Evolutionary conservation across 2,888 invertebrate species (phyloP).

Genomic region (Brachypalpus laphriformis): DNA sequence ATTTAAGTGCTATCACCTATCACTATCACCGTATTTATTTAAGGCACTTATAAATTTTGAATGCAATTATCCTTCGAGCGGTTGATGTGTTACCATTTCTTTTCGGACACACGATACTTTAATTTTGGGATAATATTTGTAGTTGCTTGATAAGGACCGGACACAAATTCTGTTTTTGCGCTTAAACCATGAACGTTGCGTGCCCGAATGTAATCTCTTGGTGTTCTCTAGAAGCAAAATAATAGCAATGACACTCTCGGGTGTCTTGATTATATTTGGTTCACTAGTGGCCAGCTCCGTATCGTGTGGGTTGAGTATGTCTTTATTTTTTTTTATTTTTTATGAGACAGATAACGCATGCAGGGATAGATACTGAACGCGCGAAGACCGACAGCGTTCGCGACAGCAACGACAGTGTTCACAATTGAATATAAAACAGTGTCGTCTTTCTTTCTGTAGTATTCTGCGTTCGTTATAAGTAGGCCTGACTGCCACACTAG

Average conservation of each 20-base stretch:
- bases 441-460: conserved; percentile 17
- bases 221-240: conserved; percentile 43
- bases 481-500: not conserved
- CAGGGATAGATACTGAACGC: conserved; percentile 47
- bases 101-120: not conserved
- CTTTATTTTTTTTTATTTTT: conserved; percentile 29
- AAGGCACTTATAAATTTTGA: not conserved
- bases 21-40: not conserved
- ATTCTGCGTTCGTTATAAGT: not conserved
- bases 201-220: conserved; percentile 32
- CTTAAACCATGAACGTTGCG: not conserved
- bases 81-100: not conserved
- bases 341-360: conserved; percentile 53
- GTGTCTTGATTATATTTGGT: conserved; percentile 58
- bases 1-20: not conserved
- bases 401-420: conserved; percentile 49
- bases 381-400: conserved; percentile 42
- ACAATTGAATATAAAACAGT: conserved; percentile 34
- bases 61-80: not conserved
- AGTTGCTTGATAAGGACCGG: not conserved
- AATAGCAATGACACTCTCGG: conserved; percentile 63
- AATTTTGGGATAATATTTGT: not conserved
- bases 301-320: conserved; percentile 50
- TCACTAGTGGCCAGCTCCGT: conserved; percentile 50
- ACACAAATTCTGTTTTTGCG: not conserved